phyloP scores from a whole-genome alignment of 2,888 invertebrate genomes.

The Operophtera brumata region DNA sequence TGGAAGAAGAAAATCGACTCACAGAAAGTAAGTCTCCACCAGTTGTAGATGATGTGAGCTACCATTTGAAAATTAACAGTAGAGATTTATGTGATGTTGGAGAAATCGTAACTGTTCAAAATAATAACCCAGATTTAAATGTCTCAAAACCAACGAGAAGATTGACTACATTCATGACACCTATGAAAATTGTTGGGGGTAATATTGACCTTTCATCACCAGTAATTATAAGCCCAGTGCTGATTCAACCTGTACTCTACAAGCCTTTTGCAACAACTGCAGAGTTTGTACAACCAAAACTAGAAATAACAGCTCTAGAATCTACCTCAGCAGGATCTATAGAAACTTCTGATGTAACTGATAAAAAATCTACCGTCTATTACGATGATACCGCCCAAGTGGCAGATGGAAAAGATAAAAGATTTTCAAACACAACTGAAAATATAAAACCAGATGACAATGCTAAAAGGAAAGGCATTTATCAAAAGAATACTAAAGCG shows the following conservation, averaged over 20 bases:
- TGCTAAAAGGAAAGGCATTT: slow-evolving; percentile 49
- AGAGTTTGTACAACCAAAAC: slow-evolving; percentile 24
- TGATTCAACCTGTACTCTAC: slow-evolving; percentile 48
- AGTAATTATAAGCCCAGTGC: slow-evolving; percentile 65
- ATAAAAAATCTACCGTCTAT: slow-evolving; percentile 53
- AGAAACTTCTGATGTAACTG: slow-evolving; percentile 37
- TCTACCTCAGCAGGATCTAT: slow-evolving; percentile 22
- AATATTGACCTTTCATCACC: slow-evolving; percentile 51
- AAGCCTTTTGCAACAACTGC: slow-evolving; percentile 7
- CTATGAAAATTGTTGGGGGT: slow-evolving; percentile 53
- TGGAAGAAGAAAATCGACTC: slow-evolving; percentile 17
- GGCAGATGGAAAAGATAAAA: slow-evolving; percentile 28
- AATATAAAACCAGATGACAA: slow-evolving; percentile 33
- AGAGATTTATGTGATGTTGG: slow-evolving; percentile 48
- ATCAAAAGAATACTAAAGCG: slow-evolving; percentile 59
- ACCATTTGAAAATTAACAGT: slow-evolving; percentile 71
- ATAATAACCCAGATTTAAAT: slow-evolving; percentile 34
- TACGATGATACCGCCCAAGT: slow-evolving; percentile 71
- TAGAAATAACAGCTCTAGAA: slow-evolving; percentile 30
- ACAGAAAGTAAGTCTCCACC: slow-evolving; percentile 29
- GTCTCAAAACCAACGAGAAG: slow-evolving; percentile 38
- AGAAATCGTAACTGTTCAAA: slow-evolving; percentile 33
- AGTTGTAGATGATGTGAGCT: slow-evolving; percentile 60
- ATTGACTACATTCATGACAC: slow-evolving; percentile 55
- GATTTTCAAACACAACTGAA: slow-evolving; percentile 28